Percentiles rank a stretch among this genome's conserved stretches.
Conservation (phyloP, 2,113 vertebrate genomes). For the Myiagra hebetior region DNA sequence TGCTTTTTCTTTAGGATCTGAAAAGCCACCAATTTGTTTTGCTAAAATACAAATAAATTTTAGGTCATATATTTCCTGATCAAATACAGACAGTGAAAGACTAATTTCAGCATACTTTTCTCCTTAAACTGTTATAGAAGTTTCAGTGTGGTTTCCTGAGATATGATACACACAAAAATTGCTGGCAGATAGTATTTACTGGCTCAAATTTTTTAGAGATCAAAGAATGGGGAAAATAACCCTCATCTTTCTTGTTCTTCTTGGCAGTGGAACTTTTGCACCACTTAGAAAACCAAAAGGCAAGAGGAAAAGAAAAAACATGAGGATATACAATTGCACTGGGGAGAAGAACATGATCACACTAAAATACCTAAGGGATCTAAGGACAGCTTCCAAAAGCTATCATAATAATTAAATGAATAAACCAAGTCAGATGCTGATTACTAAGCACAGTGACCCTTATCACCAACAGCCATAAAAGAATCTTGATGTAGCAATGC, state of each 20-base stretch:
- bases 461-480: background rate
- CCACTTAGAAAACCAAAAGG: background rate
- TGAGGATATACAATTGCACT: background rate
- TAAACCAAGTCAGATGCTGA: background rate
- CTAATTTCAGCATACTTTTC: conserved; percentile 1
- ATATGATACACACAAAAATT: conserved; percentile 10
- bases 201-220: conserved; percentile 8
- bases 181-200: conserved; percentile 19
- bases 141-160: conserved; percentile 7
- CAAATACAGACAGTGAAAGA: background rate
- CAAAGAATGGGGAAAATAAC: background rate
- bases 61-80: background rate
- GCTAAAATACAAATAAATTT: background rate
- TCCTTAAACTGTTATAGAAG: background rate
- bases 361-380: background rate
- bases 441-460: background rate
- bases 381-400: background rate
- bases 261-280: background rate
- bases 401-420: background rate
- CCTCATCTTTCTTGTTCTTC: conserved; percentile 14
- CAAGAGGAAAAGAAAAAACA: background rate
- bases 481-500: background rate
- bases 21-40: background rate
- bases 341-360: background rate
- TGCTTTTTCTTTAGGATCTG: background rate